phyloP scores from a whole-genome alignment of 2,797 vertebrate species.

The Steatocranus sp. region DNA sequence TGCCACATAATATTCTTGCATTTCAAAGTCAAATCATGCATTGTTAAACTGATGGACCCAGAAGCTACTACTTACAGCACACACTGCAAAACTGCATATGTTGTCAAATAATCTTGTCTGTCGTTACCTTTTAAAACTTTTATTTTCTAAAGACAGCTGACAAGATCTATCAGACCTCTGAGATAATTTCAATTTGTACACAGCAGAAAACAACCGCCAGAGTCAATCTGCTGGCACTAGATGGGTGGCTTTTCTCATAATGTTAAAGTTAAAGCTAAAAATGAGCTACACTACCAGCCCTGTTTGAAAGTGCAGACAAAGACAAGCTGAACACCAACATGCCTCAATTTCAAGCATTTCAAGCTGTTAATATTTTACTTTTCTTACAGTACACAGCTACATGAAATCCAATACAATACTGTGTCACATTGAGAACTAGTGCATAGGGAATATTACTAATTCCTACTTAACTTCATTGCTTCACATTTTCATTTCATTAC shows the following conservation, averaged over 20 bases:
- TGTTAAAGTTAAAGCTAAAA: not conserved
- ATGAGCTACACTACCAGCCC: too few relatives aligned
- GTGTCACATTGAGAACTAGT: not conserved
- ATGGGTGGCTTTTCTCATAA: not conserved
- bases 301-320: not conserved
- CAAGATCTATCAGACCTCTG: not conserved
- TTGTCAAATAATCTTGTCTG: not conserved
- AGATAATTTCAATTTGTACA: not conserved
- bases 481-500: conserved; percentile 22
- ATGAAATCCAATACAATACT: not conserved
- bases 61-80: not conserved
- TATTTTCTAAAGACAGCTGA: not conserved
- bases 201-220: not conserved
- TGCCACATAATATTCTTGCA: not conserved
- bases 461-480: not conserved
- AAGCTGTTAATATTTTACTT: not conserved
- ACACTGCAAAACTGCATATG: not conserved
- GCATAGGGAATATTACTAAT: not conserved
- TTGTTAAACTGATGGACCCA: not conserved
- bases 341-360: not conserved
- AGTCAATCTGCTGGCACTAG: not conserved
- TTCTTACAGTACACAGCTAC: not conserved
- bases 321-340: not conserved
- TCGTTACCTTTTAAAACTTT: not conserved
- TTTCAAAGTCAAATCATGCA: not conserved